These are phyloP conservation scores for Phymastichus coffea DNA, from an alignment of 1,140 invertebrate species.

Conservation along the genomic window DNA sequence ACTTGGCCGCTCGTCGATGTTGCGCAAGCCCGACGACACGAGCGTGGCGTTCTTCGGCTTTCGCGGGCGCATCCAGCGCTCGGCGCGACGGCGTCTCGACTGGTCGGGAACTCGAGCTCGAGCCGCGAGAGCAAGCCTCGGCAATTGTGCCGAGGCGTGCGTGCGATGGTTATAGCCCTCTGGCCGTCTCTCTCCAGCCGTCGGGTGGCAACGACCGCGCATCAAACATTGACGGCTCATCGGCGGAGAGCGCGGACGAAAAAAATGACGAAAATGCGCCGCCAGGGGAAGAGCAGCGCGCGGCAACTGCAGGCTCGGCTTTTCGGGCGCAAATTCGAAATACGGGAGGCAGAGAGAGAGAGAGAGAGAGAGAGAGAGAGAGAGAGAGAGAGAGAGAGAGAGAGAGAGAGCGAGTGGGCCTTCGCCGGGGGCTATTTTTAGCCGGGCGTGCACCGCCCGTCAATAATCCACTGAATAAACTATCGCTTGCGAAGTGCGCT, in stretches of 20 bases:
- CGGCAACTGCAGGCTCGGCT: too few relatives aligned
- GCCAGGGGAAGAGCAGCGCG: background rate
- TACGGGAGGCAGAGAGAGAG: constrained; percentile 13
- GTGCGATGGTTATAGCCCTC: background rate
- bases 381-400: background rate
- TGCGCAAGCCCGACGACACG: too few relatives aligned
- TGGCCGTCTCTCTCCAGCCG: too few relatives aligned
- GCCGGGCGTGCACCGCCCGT: constrained; percentile 49
- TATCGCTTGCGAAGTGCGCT: constrained; percentile 47
- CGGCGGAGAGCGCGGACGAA: too few relatives aligned
- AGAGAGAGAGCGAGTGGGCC: constrained; percentile 31
- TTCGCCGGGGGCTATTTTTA: constrained; percentile 53
- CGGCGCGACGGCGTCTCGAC: too few relatives aligned
- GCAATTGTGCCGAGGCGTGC: background rate
- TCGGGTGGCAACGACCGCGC: too few relatives aligned
- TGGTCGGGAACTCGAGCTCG: too few relatives aligned
- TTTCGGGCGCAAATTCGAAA: constrained; percentile 27
- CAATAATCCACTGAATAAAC: constrained; percentile 59
- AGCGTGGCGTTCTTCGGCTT: too few relatives aligned
- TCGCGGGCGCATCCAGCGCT: too few relatives aligned
- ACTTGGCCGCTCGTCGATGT: constrained; percentile 32
- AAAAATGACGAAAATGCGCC: too few relatives aligned
- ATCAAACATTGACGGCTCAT: background rate
- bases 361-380: constrained; percentile 19
- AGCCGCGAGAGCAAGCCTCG: too few relatives aligned